Evolutionary conservation across 2,797 vertebrate species (phyloP).

Genomic region (Esox masquinongy): DNA sequence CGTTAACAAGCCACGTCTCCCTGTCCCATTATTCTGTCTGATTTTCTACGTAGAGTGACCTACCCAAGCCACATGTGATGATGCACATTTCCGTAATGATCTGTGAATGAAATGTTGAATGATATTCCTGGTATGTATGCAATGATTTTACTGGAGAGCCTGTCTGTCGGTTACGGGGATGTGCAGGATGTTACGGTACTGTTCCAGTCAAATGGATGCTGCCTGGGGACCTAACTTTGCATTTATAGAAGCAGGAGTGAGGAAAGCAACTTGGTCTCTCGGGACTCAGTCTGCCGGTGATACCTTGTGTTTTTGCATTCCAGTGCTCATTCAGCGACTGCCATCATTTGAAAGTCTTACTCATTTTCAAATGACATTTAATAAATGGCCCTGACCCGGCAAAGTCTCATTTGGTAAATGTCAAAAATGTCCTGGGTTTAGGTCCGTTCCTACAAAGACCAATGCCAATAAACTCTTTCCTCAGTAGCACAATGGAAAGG

Average conservation of each 20-base stretch:
- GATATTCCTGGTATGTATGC: neutral
- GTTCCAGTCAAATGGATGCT: neutral
- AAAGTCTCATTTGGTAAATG: constrained; percentile 52
- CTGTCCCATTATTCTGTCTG: too few relatives aligned
- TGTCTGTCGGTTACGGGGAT: neutral
- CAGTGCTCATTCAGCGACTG: neutral
- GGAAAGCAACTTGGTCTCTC: neutral
- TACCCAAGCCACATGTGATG: too few relatives aligned
- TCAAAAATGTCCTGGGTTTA: constrained; percentile 51
- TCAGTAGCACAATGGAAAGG: constrained; percentile 12
- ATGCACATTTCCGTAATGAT: too few relatives aligned
- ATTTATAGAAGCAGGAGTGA: neutral
- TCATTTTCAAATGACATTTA: constrained; percentile 59
- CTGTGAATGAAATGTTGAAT: neutral
- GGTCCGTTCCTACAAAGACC: constrained; percentile 20
- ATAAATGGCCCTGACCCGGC: constrained; percentile 36
- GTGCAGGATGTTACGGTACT: neutral
- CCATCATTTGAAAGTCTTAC: constrained; percentile 34
- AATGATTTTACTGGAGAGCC: neutral
- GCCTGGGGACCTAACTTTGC: neutral
- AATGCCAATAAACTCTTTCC: neutral
- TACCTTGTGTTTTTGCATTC: neutral
- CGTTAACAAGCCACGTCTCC: too few relatives aligned
- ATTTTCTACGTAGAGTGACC: too few relatives aligned
- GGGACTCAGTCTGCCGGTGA: neutral